A percentile compares a stretch with the other conserved stretches of the same genome.
These are phyloP conservation scores for Peromyscus attwateri DNA, from an alignment of 2,797 vertebrate genomes.

Conservation along the genomic window DNA sequence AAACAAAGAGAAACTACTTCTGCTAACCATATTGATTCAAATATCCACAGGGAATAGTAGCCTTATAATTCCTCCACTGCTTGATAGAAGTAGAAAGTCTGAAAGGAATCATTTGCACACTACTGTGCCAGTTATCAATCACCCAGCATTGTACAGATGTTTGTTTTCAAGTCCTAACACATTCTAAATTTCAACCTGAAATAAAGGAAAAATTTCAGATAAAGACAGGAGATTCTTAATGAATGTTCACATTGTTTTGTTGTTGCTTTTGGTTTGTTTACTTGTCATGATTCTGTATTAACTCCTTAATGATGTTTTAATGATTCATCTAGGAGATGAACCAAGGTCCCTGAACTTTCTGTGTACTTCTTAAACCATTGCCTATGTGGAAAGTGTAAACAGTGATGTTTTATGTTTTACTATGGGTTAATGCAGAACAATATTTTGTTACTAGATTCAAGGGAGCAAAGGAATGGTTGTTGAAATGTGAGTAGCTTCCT, in stretches of 20 bases:
- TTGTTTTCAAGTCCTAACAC: not conserved
- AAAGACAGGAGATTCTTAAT: not conserved
- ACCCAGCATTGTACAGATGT: not conserved
- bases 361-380: not conserved
- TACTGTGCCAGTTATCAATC: not conserved
- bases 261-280: too few species aligned
- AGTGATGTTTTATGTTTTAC: not conserved
- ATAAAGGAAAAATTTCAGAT: not conserved
- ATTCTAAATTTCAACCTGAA: not conserved
- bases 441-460: conserved; percentile 23
- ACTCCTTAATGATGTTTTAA: not conserved
- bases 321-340: not conserved
- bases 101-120: not conserved
- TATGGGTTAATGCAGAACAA: not conserved
- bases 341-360: not conserved
- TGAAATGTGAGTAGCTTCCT: conserved; percentile 24
- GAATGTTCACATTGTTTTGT: not conserved
- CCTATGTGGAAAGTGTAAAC: not conserved
- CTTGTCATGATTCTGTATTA: not conserved
- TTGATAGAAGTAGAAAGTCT: not conserved
- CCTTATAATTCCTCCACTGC: not conserved
- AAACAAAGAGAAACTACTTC: conserved; percentile 62
- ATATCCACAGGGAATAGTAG: not conserved
- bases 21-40: not conserved
- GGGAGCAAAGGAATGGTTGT: not conserved